Evolutionary conservation across 2,797 vertebrate genomes (phyloP).

Genomic region (Phalloptychus januarius): DNA sequence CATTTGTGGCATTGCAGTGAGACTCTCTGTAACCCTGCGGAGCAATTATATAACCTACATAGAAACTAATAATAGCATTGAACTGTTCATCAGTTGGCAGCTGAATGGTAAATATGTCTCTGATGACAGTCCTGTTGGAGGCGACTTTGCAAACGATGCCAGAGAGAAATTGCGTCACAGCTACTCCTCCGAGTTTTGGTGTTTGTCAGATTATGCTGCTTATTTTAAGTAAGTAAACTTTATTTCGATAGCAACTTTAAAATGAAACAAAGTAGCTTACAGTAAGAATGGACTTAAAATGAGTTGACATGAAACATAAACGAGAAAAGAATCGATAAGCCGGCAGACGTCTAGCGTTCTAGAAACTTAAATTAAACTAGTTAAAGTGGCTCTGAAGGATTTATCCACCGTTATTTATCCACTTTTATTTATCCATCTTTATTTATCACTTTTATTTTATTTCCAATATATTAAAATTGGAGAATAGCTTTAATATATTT

Average conservation of each 20-base stretch:
- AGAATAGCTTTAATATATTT: neutral
- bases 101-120: conserved; percentile 36
- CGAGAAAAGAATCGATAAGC: neutral
- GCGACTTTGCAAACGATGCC: conserved; percentile 22
- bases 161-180: conserved; percentile 27
- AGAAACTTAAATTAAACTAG: neutral
- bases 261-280: neutral
- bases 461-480: no score
- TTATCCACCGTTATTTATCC: no score
- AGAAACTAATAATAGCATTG: conserved; percentile 44
- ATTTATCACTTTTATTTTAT: no score
- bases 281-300: neutral
- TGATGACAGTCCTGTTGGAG: conserved; percentile 32
- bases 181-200: conserved; percentile 11
- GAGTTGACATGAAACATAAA: neutral
- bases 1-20: conserved; percentile 6
- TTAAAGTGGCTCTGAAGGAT: neutral
- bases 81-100: conserved; percentile 43
- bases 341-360: neutral
- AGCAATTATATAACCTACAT: conserved; percentile 39
- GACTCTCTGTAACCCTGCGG: conserved; percentile 7
- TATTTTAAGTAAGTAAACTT: neutral
- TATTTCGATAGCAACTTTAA: neutral
- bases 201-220: conserved; percentile 14
- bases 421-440: no score